Percentiles rank a stretch among this genome's conserved stretches.
Evolutionary conservation across 2,888 invertebrate species (phyloP).

Genomic region (Euclidia mi): DNA sequence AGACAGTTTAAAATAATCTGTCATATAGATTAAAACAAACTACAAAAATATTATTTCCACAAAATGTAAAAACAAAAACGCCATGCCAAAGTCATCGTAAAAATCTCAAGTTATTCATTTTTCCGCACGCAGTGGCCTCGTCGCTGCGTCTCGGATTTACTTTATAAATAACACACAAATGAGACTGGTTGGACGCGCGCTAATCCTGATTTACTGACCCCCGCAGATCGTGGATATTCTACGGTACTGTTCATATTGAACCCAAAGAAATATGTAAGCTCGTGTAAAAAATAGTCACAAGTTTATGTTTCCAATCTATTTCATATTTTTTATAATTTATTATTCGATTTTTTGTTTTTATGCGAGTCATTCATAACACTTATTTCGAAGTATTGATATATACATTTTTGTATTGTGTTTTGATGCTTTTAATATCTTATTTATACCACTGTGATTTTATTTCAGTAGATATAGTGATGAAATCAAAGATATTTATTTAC

Average conservation of each 20-base stretch:
- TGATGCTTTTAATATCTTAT: too few species aligned
- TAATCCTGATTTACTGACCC: conserved; percentile 87
- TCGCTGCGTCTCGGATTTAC: conserved; percentile 68
- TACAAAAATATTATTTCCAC: conserved; percentile 23
- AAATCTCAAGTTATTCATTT: conserved; percentile 58
- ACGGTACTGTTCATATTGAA: conserved; percentile 61
- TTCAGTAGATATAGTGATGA: too few species aligned
- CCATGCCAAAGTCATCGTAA: conserved; percentile 45
- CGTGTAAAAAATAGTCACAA: conserved; percentile 48
- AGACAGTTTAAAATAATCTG: too few species aligned
- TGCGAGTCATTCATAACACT: too few species aligned
- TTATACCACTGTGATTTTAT: too few species aligned
- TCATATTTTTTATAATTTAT: conserved; percentile 26
- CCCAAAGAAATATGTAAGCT: conserved; percentile 50
- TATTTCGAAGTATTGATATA: too few species aligned
- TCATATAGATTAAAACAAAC: too few species aligned
- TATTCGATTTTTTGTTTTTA: not conserved
- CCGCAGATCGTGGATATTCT: conserved; percentile 63
- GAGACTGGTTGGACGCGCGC: conserved; percentile 75
- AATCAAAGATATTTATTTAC: too few species aligned
- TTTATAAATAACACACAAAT: conserved; percentile 86
- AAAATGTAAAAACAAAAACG: conserved; percentile 50
- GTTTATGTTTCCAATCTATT: conserved; percentile 51
- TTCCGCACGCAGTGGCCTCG: conserved; percentile 64
- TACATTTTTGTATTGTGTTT: too few species aligned